phyloP scores from a whole-genome alignment of 23 tunicate genomes.

The Diplosoma virens region DNA sequence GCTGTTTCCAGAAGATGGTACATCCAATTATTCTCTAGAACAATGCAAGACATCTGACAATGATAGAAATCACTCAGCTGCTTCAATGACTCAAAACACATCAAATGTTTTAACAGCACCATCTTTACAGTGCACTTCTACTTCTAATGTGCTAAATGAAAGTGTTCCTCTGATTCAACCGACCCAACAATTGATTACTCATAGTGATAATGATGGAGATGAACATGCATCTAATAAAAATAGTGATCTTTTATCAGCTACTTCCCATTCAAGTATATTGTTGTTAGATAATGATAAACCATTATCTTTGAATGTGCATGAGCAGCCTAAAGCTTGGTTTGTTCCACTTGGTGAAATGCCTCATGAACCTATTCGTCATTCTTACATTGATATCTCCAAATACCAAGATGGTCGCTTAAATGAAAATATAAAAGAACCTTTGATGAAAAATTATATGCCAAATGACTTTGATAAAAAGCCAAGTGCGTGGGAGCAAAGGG shows the following conservation, averaged over 20 bases:
- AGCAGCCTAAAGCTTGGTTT: constrained; percentile 77
- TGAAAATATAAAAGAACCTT: neutral
- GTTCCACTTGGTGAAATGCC: constrained; percentile 62
- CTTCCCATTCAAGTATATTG: neutral
- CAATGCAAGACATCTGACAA: no score
- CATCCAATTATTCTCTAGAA: no score
- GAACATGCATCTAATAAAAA: neutral
- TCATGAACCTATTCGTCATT: constrained; percentile 70
- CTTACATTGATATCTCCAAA: constrained; percentile 56
- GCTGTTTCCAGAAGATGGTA: no score
- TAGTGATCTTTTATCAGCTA: neutral
- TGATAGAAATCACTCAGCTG: no score
- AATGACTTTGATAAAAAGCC: constrained; percentile 55
- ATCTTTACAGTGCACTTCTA: no score
- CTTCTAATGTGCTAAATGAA: neutral
- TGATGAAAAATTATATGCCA: neutral
- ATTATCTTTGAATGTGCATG: constrained; percentile 43
- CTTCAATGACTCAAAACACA: no score
- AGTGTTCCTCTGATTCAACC: neutral
- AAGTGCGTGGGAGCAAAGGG: constrained; percentile 74
- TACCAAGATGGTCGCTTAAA: neutral
- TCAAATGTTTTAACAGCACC: no score
- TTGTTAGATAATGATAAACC: neutral
- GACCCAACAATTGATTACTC: neutral
- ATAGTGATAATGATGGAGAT: no score